Percentiles rank a stretch among this genome's conserved stretches.
Conservation (phyloP, 2,797 vertebrate species). For the Halcyon badia region DNA sequence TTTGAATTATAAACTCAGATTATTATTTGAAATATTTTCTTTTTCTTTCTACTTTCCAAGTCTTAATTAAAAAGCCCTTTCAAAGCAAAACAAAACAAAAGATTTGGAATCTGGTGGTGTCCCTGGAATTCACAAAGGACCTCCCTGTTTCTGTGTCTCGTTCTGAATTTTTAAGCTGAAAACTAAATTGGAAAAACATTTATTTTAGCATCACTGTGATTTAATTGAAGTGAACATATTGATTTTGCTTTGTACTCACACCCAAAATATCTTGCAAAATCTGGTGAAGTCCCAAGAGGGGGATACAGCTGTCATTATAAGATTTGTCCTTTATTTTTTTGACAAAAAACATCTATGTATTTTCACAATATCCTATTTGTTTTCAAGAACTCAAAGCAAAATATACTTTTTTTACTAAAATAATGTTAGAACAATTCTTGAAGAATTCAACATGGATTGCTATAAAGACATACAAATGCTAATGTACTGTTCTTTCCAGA, state of each 20-base stretch:
- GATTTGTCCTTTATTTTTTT: not conserved
- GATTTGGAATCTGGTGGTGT: not conserved
- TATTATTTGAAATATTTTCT: not conserved
- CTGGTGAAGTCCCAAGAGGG: not conserved
- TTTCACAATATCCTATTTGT: not conserved
- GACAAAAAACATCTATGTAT: not conserved
- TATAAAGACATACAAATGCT: not conserved
- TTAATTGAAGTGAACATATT: not conserved
- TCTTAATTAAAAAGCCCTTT: not conserved
- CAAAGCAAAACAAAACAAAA: not conserved
- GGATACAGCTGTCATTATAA: not conserved
- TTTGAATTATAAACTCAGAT: not conserved
- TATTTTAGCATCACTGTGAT: not conserved
- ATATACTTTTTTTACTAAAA: not conserved
- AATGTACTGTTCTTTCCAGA: not conserved
- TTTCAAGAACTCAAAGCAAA: not conserved
- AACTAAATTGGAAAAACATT: rapidly evolving
- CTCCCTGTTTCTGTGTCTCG: not conserved
- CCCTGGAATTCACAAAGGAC: not conserved
- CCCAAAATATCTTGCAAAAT: not conserved
- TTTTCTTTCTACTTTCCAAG: not conserved
- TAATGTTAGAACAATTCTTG: not conserved
- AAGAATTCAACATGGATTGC: not conserved
- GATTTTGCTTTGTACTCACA: not conserved
- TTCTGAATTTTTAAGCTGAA: not conserved